Evolutionary conservation across 2,113 vertebrate species (phyloP), one percentile per base, ranked within the genome.

Genomic region (Hippocampus barbouri): DNA sequence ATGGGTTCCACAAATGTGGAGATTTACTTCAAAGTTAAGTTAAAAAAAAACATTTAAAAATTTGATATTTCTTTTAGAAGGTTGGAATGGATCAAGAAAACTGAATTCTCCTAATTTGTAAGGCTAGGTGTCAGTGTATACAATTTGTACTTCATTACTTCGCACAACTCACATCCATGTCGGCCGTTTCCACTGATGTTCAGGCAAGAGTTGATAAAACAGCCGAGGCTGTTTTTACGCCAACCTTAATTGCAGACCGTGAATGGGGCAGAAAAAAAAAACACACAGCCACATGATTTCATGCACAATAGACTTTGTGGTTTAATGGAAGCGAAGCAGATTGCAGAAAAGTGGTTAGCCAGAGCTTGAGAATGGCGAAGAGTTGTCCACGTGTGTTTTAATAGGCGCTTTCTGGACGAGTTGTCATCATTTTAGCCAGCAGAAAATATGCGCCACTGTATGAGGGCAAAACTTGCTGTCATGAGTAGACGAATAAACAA

Each of bases 341-440:
- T 61, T 77, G 77, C 73, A 76, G 79, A 82, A 80, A 87, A 85
- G 89, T 77, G 89, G 84, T 90, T 88, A 82, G 67, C 68, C 40
- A 21, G 67, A 76, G 70, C 78, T 76, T 84, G 85, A 73, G 63
- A 87, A 83, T 71, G 75, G 73, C 75, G 78, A 62, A 86, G 84
- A 87, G 89, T 87, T 85, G 89, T 83, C 67, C 70, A 75, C 71
- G 70, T 71, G 68, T 75, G 82, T 84, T 69, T 73, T 85, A 79
- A 10, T 71, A 84, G 71, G 76, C 79, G 83, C 90, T 90, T 90
- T 90, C 79, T 71, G 77, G 75, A 77, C 79, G n/a, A 90, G 88
- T 85, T 85, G 27, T 18, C 81, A 75, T 83, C 80, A 89, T 91
- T 91, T 87, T 20, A 85, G 80, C 61, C 64, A 74, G 79, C 79